Base-by-base conservation (phyloP, 2,888 invertebrate genomes). In the Diogma glabrata region DNA sequence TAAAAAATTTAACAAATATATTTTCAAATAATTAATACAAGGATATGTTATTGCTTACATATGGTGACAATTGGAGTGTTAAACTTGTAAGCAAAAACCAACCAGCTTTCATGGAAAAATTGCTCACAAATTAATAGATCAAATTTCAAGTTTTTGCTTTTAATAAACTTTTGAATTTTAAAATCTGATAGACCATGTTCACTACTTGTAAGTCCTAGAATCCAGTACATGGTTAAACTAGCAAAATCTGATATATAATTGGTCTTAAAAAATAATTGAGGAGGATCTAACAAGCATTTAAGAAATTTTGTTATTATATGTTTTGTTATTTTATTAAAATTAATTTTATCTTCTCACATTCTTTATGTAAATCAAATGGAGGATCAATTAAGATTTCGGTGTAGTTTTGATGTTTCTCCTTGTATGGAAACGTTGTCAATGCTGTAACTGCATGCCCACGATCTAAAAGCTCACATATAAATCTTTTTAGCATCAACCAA, bases 391-490 rank as follows among this genome's bases (percentile, higher is more conserved):
- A 59, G 9, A 74, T 63, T 55, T 70, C 69, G 6, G 65, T 70
- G n/a, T 71, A 64, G 61, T 73, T 72, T 36, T 65, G n/a, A 14
- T 22, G 9, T 43, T 43, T 43, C 20, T 43, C 43, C 14, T 43
- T 43, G 23, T 12, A 43, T 9, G 20, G 22, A 8, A 43, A 8
- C 17, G 63, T 60, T 43, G 59, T 63, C 24, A 67, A 57, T n/a
- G 65, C 59, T 3, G 64, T 65, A 9, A 75, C 67, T 50, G 72
- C 65, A 57, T 75, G 74, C 3, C 74, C 74, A 33, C 67, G 62
- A 10, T 55, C 53, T 2, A 70, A 53, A 1, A 70, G 57, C 52
- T 63, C 68, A 12, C 62, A 62, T 47, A 64, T 60, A 49, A 69
- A 67, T 54, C 67, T 63, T 51, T 69, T 66, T 52, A 70, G 52